Evolutionary conservation across 2,888 invertebrate species (phyloP).

Genomic region (Trilocha varians): DNA sequence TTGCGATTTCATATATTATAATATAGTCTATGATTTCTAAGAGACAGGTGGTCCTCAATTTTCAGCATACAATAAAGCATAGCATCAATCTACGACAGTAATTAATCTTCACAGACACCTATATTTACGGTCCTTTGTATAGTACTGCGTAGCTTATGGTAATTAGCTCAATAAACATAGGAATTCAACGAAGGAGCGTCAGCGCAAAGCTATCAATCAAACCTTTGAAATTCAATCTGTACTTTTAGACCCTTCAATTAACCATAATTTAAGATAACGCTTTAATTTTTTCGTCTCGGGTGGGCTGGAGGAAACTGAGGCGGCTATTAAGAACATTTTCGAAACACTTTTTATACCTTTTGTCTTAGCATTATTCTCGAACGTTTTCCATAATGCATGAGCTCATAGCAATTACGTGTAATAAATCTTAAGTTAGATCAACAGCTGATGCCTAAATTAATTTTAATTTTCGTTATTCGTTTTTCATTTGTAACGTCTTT

Average conservation of each 20-base stretch:
- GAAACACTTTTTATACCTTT: constrained; percentile 48
- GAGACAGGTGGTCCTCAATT: too few relatives aligned
- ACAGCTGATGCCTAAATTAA: constrained; percentile 49
- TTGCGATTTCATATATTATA: too few relatives aligned
- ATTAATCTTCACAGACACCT: too few relatives aligned
- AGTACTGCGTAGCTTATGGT: constrained; percentile 22
- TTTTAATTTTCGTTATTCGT: constrained; percentile 10
- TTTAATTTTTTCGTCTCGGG: constrained; percentile 67
- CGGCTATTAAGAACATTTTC: constrained; percentile 61
- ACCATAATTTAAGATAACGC: constrained; percentile 69
- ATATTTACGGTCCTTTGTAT: too few relatives aligned
- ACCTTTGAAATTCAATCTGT: constrained; percentile 63
- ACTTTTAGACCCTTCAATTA: constrained; percentile 66
- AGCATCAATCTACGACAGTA: too few relatives aligned
- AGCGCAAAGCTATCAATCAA: constrained; percentile 61
- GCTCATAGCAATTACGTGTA: constrained; percentile 66
- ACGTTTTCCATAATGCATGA: constrained; percentile 66
- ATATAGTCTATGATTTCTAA: too few relatives aligned
- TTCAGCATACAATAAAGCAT: too few relatives aligned
- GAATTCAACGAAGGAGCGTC: constrained; percentile 32
- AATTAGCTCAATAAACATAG: constrained; percentile 37
- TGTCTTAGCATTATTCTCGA: constrained; percentile 58
- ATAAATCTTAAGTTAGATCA: constrained; percentile 65
- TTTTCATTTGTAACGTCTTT: constrained; percentile 3
- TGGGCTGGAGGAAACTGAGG: constrained; percentile 59